Conservation (phyloP, 2,888 invertebrate species). For the Drosophila pseudotalamancana region DNA sequence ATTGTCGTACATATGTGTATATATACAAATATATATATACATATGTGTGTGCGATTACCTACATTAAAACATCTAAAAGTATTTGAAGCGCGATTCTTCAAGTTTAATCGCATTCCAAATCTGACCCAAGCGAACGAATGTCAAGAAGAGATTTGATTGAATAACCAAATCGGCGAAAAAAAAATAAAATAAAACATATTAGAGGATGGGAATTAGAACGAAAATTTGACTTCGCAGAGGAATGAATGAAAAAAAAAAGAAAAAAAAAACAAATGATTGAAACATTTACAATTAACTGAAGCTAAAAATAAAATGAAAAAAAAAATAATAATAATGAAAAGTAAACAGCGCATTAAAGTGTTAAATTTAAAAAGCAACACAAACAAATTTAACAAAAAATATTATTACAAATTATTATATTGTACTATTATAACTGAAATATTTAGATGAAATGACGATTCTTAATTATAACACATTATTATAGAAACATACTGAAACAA, state of each 20-base stretch:
- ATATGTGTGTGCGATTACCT: conserved; percentile 35
- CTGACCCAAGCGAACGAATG: conserved; percentile 36
- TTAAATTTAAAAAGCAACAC: conserved; percentile 46
- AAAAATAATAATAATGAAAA: not conserved
- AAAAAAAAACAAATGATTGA: conserved; percentile 24
- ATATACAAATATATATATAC: no score
- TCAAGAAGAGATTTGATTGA: conserved; percentile 37
- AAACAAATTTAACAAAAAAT: conserved; percentile 69
- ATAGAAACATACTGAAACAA: conserved; percentile 79
- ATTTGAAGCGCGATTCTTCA: conserved; percentile 27
- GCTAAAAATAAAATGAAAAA: conserved; percentile 13
- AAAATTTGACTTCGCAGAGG: conserved; percentile 15
- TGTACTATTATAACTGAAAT: conserved; percentile 81
- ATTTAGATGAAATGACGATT: conserved; percentile 82
- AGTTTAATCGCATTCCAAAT: conserved; percentile 45
- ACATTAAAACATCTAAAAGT: conserved; percentile 28
- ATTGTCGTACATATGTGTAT: conserved; percentile 19
- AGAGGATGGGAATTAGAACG: conserved; percentile 27
- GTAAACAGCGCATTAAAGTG: conserved; percentile 43
- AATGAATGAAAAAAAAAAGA: no score
- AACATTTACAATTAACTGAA: conserved; percentile 28
- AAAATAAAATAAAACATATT: not conserved
- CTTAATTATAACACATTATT: conserved; percentile 82
- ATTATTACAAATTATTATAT: conserved; percentile 79
- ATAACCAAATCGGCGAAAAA: conserved; percentile 25